Conservation (phyloP, 2,113 vertebrate species). For the Pygoscelis antarcticus region DNA sequence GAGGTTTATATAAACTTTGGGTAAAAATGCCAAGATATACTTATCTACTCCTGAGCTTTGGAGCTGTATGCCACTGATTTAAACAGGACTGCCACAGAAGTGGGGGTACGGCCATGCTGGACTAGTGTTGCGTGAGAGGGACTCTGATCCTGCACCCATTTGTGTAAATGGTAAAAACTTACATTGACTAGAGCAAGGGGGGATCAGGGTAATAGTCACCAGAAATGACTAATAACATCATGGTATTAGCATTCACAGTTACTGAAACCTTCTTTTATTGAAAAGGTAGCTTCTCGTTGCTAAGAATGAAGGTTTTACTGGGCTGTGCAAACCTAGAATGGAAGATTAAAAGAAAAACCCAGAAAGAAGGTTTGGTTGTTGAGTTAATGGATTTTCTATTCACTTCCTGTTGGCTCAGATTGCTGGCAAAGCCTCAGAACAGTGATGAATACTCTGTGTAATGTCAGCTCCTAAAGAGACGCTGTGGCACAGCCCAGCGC, state of each 20-base stretch:
- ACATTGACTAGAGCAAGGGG: not conserved
- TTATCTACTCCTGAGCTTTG: not conserved
- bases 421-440: not conserved
- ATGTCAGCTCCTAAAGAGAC: not conserved
- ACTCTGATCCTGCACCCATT: not conserved
- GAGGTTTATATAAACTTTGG: not conserved
- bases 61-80: not conserved
- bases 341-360: not conserved
- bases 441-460: not conserved
- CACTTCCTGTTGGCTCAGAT: not conserved
- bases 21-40: not conserved
- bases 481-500: not conserved
- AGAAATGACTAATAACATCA: not conserved
- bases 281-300: not conserved
- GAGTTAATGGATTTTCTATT: not conserved
- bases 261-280: not conserved
- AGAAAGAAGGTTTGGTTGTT: not conserved
- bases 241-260: not conserved
- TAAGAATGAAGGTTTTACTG: not conserved
- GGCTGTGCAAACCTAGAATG: not conserved
- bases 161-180: not conserved
- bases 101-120: not conserved
- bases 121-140: not conserved
- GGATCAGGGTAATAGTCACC: not conserved
- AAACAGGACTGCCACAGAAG: not conserved